Conservation (phyloP, 2,797 vertebrate species). For the Carduelis carduelis region DNA sequence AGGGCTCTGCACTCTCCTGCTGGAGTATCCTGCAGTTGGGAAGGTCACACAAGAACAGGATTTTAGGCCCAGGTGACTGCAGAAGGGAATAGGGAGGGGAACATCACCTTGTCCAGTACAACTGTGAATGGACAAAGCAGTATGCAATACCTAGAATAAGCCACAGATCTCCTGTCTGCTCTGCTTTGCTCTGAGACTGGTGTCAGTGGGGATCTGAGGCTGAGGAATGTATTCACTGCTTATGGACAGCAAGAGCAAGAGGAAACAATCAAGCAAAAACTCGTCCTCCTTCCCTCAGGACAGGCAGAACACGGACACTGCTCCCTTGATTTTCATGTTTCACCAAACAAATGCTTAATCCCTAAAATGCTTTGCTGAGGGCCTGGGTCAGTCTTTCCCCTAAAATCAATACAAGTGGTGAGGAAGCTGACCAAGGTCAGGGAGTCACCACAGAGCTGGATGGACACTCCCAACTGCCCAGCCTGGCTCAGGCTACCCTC, state of each 20-base stretch:
- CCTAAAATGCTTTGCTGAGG: neutral
- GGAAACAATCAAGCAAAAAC: neutral
- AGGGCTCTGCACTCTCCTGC: conserved; percentile 90
- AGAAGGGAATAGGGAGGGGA: neutral
- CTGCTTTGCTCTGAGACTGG: neutral
- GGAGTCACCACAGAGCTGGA: neutral
- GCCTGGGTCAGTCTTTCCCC: neutral
- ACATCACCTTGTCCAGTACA: neutral
- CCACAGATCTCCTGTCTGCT: neutral
- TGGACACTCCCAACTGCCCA: neutral
- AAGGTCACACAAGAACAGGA: neutral
- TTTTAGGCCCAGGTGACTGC: neutral
- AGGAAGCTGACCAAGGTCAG: neutral
- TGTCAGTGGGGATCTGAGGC: neutral
- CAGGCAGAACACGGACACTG: accelerated
- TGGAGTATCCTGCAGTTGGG: conserved; percentile 74
- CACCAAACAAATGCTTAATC: neutral
- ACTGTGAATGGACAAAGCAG: neutral
- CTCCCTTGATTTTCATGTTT: neutral
- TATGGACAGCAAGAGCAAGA: neutral
- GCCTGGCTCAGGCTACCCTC: neutral
- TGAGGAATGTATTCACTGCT: neutral
- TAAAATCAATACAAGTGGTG: neutral
- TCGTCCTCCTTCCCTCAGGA: neutral
- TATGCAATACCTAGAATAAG: neutral